Evolutionary conservation across 2,113 vertebrate genomes (phyloP), one percentile per base, ranked within the genome.

Genomic region (Shinisaurus crocodilurus): DNA sequence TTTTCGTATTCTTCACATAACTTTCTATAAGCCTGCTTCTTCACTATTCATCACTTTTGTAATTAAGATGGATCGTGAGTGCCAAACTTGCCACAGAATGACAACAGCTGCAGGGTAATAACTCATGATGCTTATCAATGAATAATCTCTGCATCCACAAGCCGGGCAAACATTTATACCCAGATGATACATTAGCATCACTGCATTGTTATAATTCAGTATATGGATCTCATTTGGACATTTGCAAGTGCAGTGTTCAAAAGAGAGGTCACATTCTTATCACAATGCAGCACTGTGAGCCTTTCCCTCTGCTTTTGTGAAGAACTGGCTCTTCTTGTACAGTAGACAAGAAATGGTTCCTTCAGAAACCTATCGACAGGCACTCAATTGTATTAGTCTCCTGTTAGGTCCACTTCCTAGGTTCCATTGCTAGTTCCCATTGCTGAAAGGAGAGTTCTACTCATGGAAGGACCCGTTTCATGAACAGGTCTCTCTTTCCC

Each of bases 71-170:
- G 74, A 67, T 50, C 54, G 23, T 72, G 6, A 91, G 0, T 90
- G 34, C 6, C 40, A 80, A 43, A 90, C 86, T 65, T 85, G n/a
- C 79, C 72, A 87, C 40, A 86, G 57, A 87, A 93, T 81, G 92
- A 48, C 5, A 90, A 3, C 69, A 32, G 81, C 79, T 93, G 88
- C 76, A 88, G 6, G 79, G 6, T 87, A 93, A 86, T 89, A 85
- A 84, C 85, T 90, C 8, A 27, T 40, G 6, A 90, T 90, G 20
- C n/a, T 88, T 91, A 18, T 60, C 34, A 92, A 29, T 29, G 70
- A 87, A 34, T 13, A 91, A 91, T 74, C 77, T 90, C 86, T 45
- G 40, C 90, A 82, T 13, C 74, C 0, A 0, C 90, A 60, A 85
- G 29, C 77, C 37, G 43, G 27, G 37, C 34, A 93, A 23, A 88